A percentile compares a stretch with the other conserved stretches of the same genome.
phyloP scores from a whole-genome alignment of 1,140 invertebrate genomes.

The Telenomus remus region DNA sequence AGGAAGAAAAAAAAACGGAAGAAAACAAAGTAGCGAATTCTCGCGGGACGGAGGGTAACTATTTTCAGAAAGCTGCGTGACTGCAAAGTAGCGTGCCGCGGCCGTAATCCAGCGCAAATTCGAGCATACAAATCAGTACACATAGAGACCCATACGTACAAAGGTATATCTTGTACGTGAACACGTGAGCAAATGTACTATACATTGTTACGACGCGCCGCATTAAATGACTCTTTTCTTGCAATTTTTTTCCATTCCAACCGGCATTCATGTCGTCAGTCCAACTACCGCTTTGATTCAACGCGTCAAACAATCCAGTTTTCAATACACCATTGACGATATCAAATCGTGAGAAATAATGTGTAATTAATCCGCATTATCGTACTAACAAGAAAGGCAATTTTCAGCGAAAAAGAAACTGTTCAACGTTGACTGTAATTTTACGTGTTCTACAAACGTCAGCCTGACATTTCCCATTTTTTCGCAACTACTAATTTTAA shows the following conservation, averaged over 20 bases:
- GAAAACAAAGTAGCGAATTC: constrained; percentile 23
- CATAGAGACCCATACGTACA: constrained; percentile 16
- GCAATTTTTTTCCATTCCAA: constrained; percentile 20
- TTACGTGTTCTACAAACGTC: too few species aligned
- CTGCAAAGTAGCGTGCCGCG: constrained; percentile 38
- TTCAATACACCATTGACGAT: constrained; percentile 27
- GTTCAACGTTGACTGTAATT: too few species aligned
- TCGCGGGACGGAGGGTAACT: constrained; percentile 32
- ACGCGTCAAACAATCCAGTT: constrained; percentile 24
- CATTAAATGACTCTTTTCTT: constrained; percentile 29
- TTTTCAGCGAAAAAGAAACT: too few species aligned
- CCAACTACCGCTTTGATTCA: constrained; percentile 27
- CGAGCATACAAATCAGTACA: constrained; percentile 50
- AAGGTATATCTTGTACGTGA: constrained; percentile 10
- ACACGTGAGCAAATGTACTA: constrained; percentile 17
- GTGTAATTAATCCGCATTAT: constrained; percentile 21
- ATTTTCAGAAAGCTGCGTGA: constrained; percentile 52
- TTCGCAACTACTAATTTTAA: too few species aligned
- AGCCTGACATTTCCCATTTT: too few species aligned
- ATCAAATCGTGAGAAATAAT: constrained; percentile 6
- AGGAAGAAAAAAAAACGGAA: constrained; percentile 5
- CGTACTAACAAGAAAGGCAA: neutral
- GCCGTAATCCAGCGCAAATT: constrained; percentile 45
- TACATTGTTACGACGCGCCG: constrained; percentile 30
- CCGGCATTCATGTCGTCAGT: constrained; percentile 31